Evolutionary conservation across 2,797 vertebrate species (phyloP).

Genomic region (Notamacropus eugenii): DNA sequence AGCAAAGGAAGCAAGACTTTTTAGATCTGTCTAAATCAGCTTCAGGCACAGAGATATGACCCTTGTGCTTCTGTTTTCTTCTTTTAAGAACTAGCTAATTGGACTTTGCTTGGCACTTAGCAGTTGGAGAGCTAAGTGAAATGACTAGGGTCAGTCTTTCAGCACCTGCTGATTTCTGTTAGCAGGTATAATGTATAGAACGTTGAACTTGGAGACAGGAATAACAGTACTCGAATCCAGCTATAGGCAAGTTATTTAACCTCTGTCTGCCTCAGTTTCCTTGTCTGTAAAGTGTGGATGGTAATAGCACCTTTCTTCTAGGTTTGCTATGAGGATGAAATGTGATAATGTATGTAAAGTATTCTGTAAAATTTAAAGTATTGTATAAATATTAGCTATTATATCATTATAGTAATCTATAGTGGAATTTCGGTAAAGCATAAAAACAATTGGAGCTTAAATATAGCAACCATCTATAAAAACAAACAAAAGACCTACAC

Average conservation of each 20-base stretch:
- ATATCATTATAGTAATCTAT: background rate
- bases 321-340: background rate
- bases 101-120: conserved; percentile 8
- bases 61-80: background rate
- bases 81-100: background rate
- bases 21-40: background rate
- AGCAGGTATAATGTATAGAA: background rate
- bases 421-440: conserved; percentile 61
- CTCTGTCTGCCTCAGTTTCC: background rate
- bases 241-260: background rate
- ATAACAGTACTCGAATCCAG: background rate
- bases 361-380: background rate
- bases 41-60: conserved; percentile 29
- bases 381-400: background rate
- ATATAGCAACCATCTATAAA: conserved; percentile 1
- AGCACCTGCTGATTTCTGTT: conserved; percentile 26
- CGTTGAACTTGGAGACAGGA: background rate
- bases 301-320: background rate
- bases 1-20: background rate
- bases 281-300: background rate
- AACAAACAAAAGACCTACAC: background rate
- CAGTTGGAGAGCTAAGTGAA: conserved; percentile 43
- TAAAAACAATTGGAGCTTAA: background rate
- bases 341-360: background rate
- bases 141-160: conserved; percentile 40